A percentile compares a stretch with the other conserved stretches of the same genome.
Evolutionary conservation across 2,888 invertebrate species (phyloP).

Genomic region (Apoda limacodes): DNA sequence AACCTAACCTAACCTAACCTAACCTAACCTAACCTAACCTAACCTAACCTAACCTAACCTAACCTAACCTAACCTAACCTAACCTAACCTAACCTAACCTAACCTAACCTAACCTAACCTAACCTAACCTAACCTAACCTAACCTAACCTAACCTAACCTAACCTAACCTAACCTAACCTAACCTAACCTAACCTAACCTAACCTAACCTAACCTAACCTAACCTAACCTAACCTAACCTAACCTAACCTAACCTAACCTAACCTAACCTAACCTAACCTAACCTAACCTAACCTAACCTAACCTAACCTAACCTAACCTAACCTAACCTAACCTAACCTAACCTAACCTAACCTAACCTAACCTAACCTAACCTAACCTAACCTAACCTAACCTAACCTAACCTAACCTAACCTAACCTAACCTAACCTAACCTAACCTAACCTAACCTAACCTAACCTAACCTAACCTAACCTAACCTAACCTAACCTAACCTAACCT

Average conservation of each 20-base stretch:
- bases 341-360: slow-evolving; percentile 21
- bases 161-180: slow-evolving; percentile 20
- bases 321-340: slow-evolving; percentile 25
- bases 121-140: slow-evolving; percentile 23
- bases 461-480: slow-evolving; percentile 15
- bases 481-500: slow-evolving; percentile 17
- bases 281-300: slow-evolving; percentile 22
- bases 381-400: slow-evolving; percentile 13
- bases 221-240: too few species aligned
- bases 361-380: slow-evolving; percentile 12
- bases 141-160: slow-evolving; percentile 21
- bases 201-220: too few species aligned
- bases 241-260: slow-evolving; percentile 11
- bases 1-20: slow-evolving; percentile 18
- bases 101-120: slow-evolving; percentile 19
- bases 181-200: too few species aligned
- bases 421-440: slow-evolving; percentile 17
- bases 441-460: slow-evolving; percentile 18
- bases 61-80: slow-evolving; percentile 22
- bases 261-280: slow-evolving; percentile 15
- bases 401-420: slow-evolving; percentile 16
- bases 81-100: slow-evolving; percentile 21
- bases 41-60: slow-evolving; percentile 23
- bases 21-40: slow-evolving; percentile 23
- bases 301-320: slow-evolving; percentile 27